Evolutionary conservation across 2,888 invertebrate species (phyloP), one percentile per base, ranked within the genome.

Genomic region (Caenorhabditis zanzibari): DNA sequence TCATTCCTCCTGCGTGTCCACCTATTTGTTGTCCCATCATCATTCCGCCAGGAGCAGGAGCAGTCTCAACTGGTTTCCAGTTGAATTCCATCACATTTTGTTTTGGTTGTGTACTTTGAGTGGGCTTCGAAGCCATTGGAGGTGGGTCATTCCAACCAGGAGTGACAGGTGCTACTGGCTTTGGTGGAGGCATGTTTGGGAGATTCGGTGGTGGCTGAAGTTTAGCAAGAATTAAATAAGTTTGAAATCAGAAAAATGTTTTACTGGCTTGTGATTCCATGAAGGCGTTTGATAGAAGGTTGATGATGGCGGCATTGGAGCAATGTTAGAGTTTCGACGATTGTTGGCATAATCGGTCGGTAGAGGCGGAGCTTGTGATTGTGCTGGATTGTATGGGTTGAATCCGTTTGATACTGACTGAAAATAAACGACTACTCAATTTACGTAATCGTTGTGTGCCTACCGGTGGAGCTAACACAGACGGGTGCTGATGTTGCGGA

Each of bases 71-170:
- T n/a, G 76, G 75, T 49, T 76, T 82, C 82, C 82, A 76, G 54
- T 64, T 71, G 7, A 82, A 44, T 14, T 82, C 63, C 82, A 82
- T 82, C 19, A 82, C 82, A 47, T 74, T 74, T 3, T 47, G 49
- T 14, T 61, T 75, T 16, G 38, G 64, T 10, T 35, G 38, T n/a
- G 64, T 22, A 4, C 38, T 35, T 1, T 38, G 47, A 16, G 47
- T 2, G 6, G 28, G 47, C 32, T 61, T 69, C 10, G 32, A n/a
- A 9, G 63, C 56, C 77, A 82, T 69, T 24, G 73, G 73, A 24
- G 82, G 82, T 7, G 82, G 82, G 49, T 82, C 82, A 56, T 82
- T 82, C 82, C 82, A 82, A 26, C 82, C 82, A 4, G 82, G 69
- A 7, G 79, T 68, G 2, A 73, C 63, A 47, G 77, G 82, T 19